Percentiles rank a stretch among this genome's conserved stretches.
These are phyloP conservation scores for Pogonus chalceus DNA, from an alignment of 1,140 invertebrate genomes.

Conservation along the genomic window DNA sequence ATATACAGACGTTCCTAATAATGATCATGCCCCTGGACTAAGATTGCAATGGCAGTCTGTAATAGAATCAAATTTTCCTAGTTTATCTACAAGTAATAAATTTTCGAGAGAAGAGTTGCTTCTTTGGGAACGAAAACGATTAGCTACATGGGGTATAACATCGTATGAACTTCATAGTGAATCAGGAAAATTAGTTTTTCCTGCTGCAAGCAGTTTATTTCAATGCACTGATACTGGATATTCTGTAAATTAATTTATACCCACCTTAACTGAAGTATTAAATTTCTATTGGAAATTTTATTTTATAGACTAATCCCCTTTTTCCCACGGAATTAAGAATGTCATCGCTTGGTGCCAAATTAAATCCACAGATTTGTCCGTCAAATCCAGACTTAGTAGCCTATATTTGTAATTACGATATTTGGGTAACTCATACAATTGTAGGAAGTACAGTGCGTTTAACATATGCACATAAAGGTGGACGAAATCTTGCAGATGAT, in stretches of 20 bases:
- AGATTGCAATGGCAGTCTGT: constrained; percentile 59
- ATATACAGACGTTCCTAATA: constrained; percentile 66
- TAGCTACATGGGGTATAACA: constrained; percentile 87
- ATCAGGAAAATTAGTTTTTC: constrained; percentile 80
- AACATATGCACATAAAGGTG: constrained; percentile 73
- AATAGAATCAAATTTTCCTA: constrained; percentile 63
- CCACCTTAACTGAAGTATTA: not conserved
- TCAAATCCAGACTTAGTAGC: constrained; percentile 76
- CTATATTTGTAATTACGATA: constrained; percentile 81
- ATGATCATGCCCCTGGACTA: constrained; percentile 35
- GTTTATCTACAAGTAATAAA: constrained; percentile 41
- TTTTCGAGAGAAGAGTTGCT: constrained; percentile 80
- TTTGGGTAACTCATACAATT: constrained; percentile 75
- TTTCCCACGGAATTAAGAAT: constrained; percentile 63
- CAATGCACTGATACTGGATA: constrained; percentile 65
- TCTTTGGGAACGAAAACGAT: constrained; percentile 78
- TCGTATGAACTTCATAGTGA: constrained; percentile 79
- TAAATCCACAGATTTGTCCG: constrained; percentile 89
- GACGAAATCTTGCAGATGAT: constrained; percentile 63
- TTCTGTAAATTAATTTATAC: constrained; percentile 40
- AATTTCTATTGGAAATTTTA: not conserved
- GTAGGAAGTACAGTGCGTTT: constrained; percentile 63
- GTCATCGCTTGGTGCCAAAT: constrained; percentile 55
- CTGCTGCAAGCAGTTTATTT: constrained; percentile 75
- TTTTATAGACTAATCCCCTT: constrained; percentile 50